A percentile compares a stretch with the other conserved stretches of the same genome.
Evolutionary conservation across 2,113 vertebrate genomes (phyloP).

Genomic region (Piprites chloris): DNA sequence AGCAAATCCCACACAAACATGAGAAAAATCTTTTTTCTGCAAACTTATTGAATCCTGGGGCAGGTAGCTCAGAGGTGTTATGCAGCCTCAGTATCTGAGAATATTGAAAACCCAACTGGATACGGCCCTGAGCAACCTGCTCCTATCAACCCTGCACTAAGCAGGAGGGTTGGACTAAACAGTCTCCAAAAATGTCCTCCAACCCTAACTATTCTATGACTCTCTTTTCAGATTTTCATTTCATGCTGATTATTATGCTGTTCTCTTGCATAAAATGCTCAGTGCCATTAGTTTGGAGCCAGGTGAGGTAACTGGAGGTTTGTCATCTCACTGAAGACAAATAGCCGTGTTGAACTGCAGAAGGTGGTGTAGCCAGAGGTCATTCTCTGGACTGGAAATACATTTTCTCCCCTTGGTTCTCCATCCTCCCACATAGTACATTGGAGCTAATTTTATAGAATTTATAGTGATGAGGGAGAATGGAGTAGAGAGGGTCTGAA

Average conservation of each 20-base stretch:
- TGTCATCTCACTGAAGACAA: background rate
- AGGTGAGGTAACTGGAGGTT: background rate
- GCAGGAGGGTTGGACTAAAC: background rate
- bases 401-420: background rate
- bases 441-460: background rate
- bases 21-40: background rate
- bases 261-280: background rate
- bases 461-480: background rate
- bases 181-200: background rate
- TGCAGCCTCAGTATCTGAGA: background rate
- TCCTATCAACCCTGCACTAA: background rate
- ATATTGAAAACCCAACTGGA: background rate
- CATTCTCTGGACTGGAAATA: background rate
- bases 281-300: background rate
- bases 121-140: background rate
- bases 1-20: background rate
- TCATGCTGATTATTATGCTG: background rate
- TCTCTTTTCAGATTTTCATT: background rate
- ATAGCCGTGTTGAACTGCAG: background rate
- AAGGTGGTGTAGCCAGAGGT: background rate
- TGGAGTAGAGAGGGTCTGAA: background rate
- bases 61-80: background rate
- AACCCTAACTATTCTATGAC: background rate
- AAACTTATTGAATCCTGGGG: background rate
- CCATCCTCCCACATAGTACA: fast-evolving